Percentiles rank a stretch among this genome's conserved stretches.
phyloP scores from a whole-genome alignment of 2,797 vertebrate genomes.

The Gymnoscopelus microlampas region DNA sequence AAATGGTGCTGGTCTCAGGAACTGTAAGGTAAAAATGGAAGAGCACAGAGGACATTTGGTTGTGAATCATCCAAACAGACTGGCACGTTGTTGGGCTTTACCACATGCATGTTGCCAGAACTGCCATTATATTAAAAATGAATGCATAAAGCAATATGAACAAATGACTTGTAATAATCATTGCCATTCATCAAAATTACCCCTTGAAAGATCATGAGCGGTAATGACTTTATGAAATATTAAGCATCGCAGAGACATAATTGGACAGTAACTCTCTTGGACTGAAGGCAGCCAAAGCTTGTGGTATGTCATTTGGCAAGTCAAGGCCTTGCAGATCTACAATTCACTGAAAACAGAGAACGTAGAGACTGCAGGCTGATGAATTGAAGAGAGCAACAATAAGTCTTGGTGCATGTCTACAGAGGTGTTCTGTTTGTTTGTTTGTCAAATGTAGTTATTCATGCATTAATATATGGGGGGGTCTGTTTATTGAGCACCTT shows the following conservation, averaged over 20 bases:
- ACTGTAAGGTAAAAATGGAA: too few relatives aligned
- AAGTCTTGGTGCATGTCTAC: background rate
- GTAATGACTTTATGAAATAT: conserved; percentile 69
- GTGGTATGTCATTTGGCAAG: conserved; percentile 15
- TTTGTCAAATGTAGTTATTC: too few relatives aligned
- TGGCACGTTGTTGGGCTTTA: background rate
- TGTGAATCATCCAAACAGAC: conserved; percentile 1
- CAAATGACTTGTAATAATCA: conserved; percentile 67
- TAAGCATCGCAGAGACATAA: conserved; percentile 54
- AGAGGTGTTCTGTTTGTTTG: background rate
- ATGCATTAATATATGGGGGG: too few relatives aligned
- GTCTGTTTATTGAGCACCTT: too few relatives aligned
- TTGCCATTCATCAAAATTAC: conserved; percentile 63
- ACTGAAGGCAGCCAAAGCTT: conserved; percentile 37
- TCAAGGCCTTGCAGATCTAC: conserved; percentile 18
- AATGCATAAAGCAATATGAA: conserved; percentile 56
- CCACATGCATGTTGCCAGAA: conserved; percentile 33
- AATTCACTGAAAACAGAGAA: conserved; percentile 23
- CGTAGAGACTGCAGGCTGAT: background rate
- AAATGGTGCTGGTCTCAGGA: conserved; percentile 1
- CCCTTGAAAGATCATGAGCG: conserved; percentile 54
- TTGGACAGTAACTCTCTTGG: conserved; percentile 55
- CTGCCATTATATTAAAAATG: conserved; percentile 55
- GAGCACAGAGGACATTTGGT: background rate
- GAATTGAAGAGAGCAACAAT: background rate